A percentile compares a stretch with the other conserved stretches of the same genome.
phyloP scores from a whole-genome alignment of 2,113 vertebrate genomes.

The Porphyrio hochstetteri region DNA sequence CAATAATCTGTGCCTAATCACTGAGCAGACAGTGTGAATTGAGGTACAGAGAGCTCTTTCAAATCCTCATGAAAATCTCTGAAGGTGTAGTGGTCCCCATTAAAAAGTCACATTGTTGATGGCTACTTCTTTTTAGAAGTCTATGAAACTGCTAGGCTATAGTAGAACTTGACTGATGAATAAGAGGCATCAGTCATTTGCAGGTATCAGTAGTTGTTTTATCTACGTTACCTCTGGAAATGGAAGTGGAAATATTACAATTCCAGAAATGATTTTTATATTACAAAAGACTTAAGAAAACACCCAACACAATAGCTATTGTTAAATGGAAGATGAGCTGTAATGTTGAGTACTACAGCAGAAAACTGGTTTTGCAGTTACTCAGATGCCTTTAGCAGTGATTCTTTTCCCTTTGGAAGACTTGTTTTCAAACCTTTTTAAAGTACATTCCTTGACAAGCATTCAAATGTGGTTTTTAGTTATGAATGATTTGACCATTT shows the following conservation, averaged over 20 bases:
- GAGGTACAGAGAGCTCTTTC: neutral
- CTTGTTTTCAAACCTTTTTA: neutral
- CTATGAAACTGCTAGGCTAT: neutral
- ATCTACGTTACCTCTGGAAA: neutral
- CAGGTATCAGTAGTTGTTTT: neutral
- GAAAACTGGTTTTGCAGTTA: neutral
- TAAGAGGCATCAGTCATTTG: neutral
- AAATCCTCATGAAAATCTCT: neutral
- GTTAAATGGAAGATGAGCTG: neutral
- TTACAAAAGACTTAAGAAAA: neutral
- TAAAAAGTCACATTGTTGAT: neutral
- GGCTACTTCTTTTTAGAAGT: neutral
- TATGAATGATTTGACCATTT: neutral
- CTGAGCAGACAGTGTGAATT: neutral
- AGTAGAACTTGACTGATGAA: neutral
- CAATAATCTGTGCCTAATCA: neutral
- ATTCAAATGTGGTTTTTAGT: neutral
- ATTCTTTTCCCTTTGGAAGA: neutral
- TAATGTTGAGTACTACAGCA: neutral
- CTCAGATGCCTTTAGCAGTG: neutral
- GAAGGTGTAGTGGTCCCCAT: neutral
- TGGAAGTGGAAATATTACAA: neutral
- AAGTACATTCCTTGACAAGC: neutral
- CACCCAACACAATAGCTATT: rapidly evolving
- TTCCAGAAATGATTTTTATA: neutral